A percentile compares a stretch with the other conserved stretches of the same genome.
Conservation (phyloP, 2,888 invertebrate species). For the Apotomis capreana region DNA sequence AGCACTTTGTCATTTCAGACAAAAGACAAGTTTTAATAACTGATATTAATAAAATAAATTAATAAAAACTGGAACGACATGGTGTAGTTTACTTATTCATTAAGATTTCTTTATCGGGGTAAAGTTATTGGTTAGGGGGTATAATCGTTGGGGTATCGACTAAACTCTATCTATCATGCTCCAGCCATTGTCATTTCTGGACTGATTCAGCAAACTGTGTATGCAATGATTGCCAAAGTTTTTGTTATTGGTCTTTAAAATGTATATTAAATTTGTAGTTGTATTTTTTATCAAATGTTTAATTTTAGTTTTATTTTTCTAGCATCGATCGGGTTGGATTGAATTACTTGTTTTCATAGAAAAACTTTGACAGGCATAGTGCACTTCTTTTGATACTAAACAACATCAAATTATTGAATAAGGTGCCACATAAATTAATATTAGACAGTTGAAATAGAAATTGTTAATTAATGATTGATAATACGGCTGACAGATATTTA, state of each 20-base stretch:
- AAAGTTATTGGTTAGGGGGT: conserved; percentile 32
- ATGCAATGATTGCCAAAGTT: conserved; percentile 26
- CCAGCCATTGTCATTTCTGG: conserved; percentile 56
- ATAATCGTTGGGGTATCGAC: conserved; percentile 10
- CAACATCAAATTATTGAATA: conserved; percentile 64
- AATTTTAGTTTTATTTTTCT: background rate
- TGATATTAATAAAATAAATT: background rate
- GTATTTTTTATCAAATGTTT: no score
- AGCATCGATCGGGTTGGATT: no score
- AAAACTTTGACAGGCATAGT: conserved; percentile 41
- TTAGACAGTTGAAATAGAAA: conserved; percentile 54
- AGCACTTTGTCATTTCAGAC: background rate
- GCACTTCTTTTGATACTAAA: conserved; percentile 51
- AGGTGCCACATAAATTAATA: conserved; percentile 57
- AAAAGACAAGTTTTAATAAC: background rate
- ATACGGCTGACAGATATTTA: conserved; percentile 48
- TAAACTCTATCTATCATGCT: conserved; percentile 52
- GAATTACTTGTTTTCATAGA: no score
- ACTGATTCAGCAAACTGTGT: conserved; percentile 47
- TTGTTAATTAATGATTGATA: conserved; percentile 51
- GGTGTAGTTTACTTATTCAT: background rate
- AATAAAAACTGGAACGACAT: background rate
- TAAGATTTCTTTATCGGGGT: conserved; percentile 25
- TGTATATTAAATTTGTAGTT: no score
- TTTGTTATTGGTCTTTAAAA: background rate